A percentile compares a stretch with the other conserved stretches of the same genome.
These are phyloP conservation scores for Diabrotica virgifera DNA, from an alignment of 1,140 invertebrate genomes.

Conservation along the genomic window DNA sequence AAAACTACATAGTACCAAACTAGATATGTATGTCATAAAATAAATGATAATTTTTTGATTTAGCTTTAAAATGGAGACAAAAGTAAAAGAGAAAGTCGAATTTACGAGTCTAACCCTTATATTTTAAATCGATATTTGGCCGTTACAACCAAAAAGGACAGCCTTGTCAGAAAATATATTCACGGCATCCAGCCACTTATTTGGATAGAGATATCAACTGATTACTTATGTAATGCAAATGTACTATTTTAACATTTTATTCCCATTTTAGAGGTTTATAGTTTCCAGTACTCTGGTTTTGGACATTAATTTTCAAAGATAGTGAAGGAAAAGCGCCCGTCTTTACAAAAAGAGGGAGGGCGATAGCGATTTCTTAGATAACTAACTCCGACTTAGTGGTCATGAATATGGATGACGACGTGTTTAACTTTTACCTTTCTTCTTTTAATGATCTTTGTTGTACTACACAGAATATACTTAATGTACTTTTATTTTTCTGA, in stretches of 20 bases:
- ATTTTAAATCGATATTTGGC: too few species aligned
- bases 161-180: background rate
- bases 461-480: conserved; percentile 8
- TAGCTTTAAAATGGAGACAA: too few species aligned
- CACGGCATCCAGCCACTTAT: background rate
- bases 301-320: conserved; percentile 35
- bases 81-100: too few species aligned
- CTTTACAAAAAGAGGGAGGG: conserved; percentile 27
- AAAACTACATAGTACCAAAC: too few species aligned
- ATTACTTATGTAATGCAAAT: conserved; percentile 39
- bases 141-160: background rate
- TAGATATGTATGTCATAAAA: too few species aligned
- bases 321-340: conserved; percentile 21
- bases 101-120: too few species aligned
- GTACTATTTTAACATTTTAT: conserved; percentile 39
- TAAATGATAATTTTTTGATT: too few species aligned
- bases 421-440: conserved; percentile 32
- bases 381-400: conserved; percentile 22
- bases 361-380: conserved; percentile 34
- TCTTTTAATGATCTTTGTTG: conserved; percentile 26
- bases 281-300: conserved; percentile 35
- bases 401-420: conserved; percentile 37
- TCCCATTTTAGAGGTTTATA: conserved; percentile 42
- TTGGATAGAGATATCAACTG: conserved; percentile 12
- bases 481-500: too few species aligned